Base-by-base conservation (phyloP, 30 jellyfish, hydroid and myxozoan genomes). In the Rhopilema esculentum region DNA sequence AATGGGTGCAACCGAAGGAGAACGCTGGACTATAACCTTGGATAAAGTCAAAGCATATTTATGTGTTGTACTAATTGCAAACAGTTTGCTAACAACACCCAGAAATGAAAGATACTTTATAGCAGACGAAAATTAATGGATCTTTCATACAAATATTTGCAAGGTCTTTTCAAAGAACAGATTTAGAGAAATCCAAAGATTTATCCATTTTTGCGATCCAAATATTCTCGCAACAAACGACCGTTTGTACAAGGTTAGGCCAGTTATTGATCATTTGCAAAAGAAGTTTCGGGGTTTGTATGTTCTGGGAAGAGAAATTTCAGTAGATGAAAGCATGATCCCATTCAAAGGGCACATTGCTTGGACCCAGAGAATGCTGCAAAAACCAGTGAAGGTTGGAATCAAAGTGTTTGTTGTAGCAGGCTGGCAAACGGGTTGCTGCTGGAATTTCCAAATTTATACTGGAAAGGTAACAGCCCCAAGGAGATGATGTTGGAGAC, bases 291-390 rank as follows among this genome's bases (percentile, higher is more conserved):
- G 28, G 51, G 94, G 65, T 25, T 17, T 28, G 74, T 91, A 84
- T 23, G 76, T 51, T 27, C 90, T 67, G 27, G 91, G 69, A 74
- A 49, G 85, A 16, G 75, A 66, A 24, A 52, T 26, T 25, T 83
- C 97, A 27, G 89, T 75, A 0, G 97, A 83, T 84, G 96, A 91
- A 64, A 77, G 71, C 80, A 83, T 91, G 86, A 77, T 91, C 23
- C 97, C 95, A 18, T 91, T 91, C 95, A 91, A 83, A 67, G 96
- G 95, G 24, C 21, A 72, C 23, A 91, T 86, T 75, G 63, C 83
- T 23, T 83, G 88, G 81, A 91, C 72, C 52, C 79, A 67, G 88
- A 21, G 78, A 4, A 85, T 91, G 89, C 95, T 89, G 15, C 83
- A 91, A 66, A 82, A 91, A 76, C 97, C 96, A 9, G 89, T 80